Conservation (phyloP, 1,140 invertebrate species). For the Leptinotarsa defecta region DNA sequence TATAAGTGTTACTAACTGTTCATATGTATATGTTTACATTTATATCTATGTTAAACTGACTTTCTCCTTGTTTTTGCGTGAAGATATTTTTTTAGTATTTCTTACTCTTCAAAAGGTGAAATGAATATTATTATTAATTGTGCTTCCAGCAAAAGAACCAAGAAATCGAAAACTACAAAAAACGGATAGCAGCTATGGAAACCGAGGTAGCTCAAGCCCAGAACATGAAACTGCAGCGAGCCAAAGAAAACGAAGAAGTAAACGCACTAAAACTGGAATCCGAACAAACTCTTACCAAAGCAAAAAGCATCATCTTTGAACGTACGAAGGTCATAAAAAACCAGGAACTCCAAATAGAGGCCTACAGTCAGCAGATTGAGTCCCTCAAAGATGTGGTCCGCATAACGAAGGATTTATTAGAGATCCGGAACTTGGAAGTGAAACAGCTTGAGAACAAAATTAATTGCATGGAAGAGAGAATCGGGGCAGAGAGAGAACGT, state of each 20-base stretch:
- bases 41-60: too few species aligned
- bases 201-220: conserved; percentile 44
- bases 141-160: conserved; percentile 38
- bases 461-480: conserved; percentile 70
- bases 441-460: conserved; percentile 74
- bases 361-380: conserved; percentile 69
- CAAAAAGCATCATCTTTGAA: conserved; percentile 68
- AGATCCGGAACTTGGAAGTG: conserved; percentile 76
- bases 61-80: too few species aligned
- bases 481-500: conserved; percentile 70
- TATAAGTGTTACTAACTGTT: too few species aligned
- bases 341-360: conserved; percentile 74
- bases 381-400: conserved; percentile 77
- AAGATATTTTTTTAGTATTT: too few species aligned
- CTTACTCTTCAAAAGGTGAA: too few species aligned
- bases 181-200: conserved; percentile 44
- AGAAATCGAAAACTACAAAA: conserved; percentile 47
- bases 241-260: conserved; percentile 46
- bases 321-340: conserved; percentile 73
- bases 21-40: too few species aligned
- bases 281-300: conserved; percentile 63
- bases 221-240: conserved; percentile 43
- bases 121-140: too few species aligned
- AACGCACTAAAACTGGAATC: conserved; percentile 57
- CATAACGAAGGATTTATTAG: conserved; percentile 76